Conservation (phyloP, 2,888 invertebrate species). For the Seira musarum region DNA sequence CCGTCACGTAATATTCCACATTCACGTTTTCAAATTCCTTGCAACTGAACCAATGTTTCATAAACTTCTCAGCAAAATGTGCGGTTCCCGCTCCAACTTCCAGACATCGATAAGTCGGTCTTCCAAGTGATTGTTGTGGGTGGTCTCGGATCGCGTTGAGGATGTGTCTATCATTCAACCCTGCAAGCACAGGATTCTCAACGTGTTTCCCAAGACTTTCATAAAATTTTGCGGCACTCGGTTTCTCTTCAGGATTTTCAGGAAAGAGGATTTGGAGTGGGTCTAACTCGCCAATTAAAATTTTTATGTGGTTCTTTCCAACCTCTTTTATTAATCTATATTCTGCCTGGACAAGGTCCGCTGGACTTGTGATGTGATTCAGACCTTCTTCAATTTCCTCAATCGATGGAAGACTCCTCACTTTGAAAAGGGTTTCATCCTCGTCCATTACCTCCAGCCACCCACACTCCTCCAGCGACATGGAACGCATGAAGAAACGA, state of each 20-base stretch:
- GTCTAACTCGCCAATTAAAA: constrained; percentile 28
- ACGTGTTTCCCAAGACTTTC: neutral
- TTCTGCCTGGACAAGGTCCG: neutral
- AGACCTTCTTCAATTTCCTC: neutral
- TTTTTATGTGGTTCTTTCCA: constrained; percentile 24
- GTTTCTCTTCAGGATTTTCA: constrained; percentile 14
- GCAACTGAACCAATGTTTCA: neutral
- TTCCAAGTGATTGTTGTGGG: neutral
- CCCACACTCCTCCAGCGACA: neutral
- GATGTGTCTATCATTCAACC: neutral
- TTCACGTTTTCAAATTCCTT: neutral
- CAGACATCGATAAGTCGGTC: neutral
- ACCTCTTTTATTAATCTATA: constrained; percentile 21
- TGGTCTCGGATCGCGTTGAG: neutral
- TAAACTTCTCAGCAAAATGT: neutral
- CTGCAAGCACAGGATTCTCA: too few species aligned
- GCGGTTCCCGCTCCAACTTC: constrained; percentile 6
- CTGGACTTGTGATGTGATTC: neutral
- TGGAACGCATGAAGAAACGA: neutral
- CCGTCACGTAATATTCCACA: neutral
- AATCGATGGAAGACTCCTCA: neutral
- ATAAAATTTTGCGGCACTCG: constrained; percentile 20
- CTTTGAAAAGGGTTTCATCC: neutral
- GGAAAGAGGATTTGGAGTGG: constrained; percentile 47
- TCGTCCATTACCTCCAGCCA: neutral